Evolutionary conservation across 2,797 vertebrate species (phyloP).

Genomic region (Fundulus diaphanus): DNA sequence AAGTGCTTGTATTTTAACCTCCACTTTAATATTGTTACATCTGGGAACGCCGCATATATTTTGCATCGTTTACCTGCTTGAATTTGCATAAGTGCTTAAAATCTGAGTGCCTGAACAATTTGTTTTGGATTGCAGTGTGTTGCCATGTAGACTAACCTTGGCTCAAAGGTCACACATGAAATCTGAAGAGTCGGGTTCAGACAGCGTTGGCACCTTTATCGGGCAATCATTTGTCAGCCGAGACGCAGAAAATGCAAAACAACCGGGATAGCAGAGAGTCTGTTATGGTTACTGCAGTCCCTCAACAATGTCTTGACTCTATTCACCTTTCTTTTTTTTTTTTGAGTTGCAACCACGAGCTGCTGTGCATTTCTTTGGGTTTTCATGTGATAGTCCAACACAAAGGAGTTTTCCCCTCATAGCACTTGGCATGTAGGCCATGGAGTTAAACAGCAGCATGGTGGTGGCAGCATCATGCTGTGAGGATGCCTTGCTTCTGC

Average conservation of each 20-base stretch:
- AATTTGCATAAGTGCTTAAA: conserved; percentile 23
- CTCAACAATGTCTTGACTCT: neutral
- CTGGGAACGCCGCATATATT: conserved; percentile 18
- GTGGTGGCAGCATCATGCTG: neutral
- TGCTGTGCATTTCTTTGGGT: neutral
- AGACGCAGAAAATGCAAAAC: neutral
- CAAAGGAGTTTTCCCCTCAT: no score
- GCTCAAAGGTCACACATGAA: conserved; percentile 20
- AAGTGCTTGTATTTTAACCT: conserved; percentile 4
- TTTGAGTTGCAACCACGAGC: neutral
- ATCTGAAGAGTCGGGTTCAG: neutral
- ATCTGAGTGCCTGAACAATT: conserved; percentile 1
- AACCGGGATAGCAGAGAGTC: no score
- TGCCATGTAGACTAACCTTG: conserved; percentile 42
- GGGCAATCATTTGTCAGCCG: no score
- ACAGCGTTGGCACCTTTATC: neutral
- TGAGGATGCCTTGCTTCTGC: neutral
- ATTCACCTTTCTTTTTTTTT: neutral
- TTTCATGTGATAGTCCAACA: no score
- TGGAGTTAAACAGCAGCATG: neutral
- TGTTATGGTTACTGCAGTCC: neutral
- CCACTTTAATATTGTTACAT: neutral
- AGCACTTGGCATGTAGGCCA: no score
- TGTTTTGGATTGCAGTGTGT: conserved; percentile 23
- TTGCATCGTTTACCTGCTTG: conserved; percentile 8